These are phyloP conservation scores for Rhyacophila evoluta DNA, from an alignment of 2,888 invertebrate species.

Conservation along the genomic window DNA sequence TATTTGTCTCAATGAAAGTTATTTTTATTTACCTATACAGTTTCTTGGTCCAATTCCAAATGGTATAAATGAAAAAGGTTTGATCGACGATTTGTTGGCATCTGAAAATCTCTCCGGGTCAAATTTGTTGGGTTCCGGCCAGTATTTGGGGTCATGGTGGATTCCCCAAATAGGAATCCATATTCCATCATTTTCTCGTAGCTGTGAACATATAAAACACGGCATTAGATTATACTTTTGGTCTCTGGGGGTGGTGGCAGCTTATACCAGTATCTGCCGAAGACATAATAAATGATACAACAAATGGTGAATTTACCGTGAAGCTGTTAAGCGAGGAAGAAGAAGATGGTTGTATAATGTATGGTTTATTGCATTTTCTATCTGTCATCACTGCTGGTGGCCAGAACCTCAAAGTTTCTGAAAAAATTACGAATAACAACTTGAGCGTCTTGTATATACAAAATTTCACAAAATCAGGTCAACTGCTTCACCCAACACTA, in stretches of 20 bases:
- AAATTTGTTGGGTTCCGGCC: constrained; percentile 42
- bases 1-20: too few relatives aligned
- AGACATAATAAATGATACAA: too few relatives aligned
- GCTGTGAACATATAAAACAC: constrained; percentile 37
- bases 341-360: constrained; percentile 55
- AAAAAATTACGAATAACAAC: too few relatives aligned
- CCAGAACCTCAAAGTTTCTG: constrained; percentile 58
- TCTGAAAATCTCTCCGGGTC: constrained; percentile 48
- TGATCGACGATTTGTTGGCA: constrained; percentile 57
- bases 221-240: too few relatives aligned
- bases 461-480: too few relatives aligned
- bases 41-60: constrained; percentile 60
- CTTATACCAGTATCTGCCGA: too few relatives aligned
- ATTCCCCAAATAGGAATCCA: constrained; percentile 46
- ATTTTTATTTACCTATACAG: constrained; percentile 59
- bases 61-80: constrained; percentile 58
- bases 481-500: too few relatives aligned
- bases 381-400: constrained; percentile 57
- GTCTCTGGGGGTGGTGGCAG: too few relatives aligned
- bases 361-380: constrained; percentile 58
- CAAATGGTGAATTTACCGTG: background rate
- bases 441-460: too few relatives aligned
- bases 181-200: constrained; percentile 61
- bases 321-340: background rate
- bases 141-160: constrained; percentile 47